Base-by-base conservation (phyloP, 1,140 invertebrate species). In the Hyles vespertilio region DNA sequence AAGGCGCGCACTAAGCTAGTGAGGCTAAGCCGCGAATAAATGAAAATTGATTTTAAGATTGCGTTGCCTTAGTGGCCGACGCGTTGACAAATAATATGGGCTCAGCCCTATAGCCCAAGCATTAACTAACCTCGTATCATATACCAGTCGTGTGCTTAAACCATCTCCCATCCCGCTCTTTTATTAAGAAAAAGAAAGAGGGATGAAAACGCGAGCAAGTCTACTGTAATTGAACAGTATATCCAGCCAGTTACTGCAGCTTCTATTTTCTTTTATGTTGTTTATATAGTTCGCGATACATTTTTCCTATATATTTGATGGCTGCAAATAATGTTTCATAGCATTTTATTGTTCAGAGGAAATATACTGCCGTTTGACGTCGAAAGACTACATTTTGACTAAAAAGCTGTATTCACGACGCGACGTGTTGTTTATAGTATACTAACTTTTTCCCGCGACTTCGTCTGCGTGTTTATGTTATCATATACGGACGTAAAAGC, bases 1-100 rank as follows among this genome's bases (percentile, higher is more conserved):
- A 64, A 69, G 68, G 68, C 70, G 72, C 72, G 63, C 77, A 83
- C 73, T 76, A 51, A 62, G 57, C 60, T 52, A 79, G 68, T 69
- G 63, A 69, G 77, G 85, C 81, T 88, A 86, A 88, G 84, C 83
- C 72, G 79, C 76, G 81, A 88, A 87, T 87, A 88, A 86, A 88
- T 88, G 85, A 84, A 88, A 88, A 88, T 88, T 88, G 85, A 88
- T 88, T 88, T 84, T 84, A 85, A 88, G 85, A 88, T 88, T 79
- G 79, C 59, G 72, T 65, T 61, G 71, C 69, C 67, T 67, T 56
- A 62, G 63, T 71, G 62, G 46, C 50, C 60, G 63, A 58, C 67
- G 61, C 71, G 70, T 79, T 84, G 83, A 88, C 85, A 86, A 88
- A 88, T 86, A 86, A 70, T 63, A 70, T 60, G 67, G 77, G 72